Evolutionary conservation across 2,888 invertebrate genomes (phyloP), one percentile per base, ranked within the genome.

Genomic region (Poecilobothrus nobilitatus): DNA sequence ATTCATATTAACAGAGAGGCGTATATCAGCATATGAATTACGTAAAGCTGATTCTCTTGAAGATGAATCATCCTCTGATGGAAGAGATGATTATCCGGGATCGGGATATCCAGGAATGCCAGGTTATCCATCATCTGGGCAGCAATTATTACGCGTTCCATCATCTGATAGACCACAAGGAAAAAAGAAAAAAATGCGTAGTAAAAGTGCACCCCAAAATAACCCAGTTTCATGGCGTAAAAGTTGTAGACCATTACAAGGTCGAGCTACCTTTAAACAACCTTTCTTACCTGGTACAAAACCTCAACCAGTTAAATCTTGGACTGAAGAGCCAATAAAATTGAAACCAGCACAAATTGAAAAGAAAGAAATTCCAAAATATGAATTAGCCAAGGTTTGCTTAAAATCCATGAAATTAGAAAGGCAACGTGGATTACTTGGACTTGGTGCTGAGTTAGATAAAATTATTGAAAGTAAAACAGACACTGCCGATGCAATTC

Each of bases 311-410:
- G 76, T 82, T 66, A 82, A 85, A 75, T 85, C 87, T 12, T 87
- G 87, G 87, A 91, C 87, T 4, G 85, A 90, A 75, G 88, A 91
- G 79, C 84, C 85, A 72, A 83, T 87, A 20, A 82, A 78, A 63
- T 76, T 88, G 34, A 88, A 87, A 73, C 87, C 87, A 2, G 83
- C 88, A 0, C 87, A 86, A 74, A 82, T 82, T 66, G 82, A 83
- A 69, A 81, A 80, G 74, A 80, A 80, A 72, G 84, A 86, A 66
- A 84, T 86, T 72, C 85, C 86, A 72, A 81, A 82, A 71, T 77
- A 82, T 67, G 83, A 86, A 73, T 76, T 83, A 53, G 84, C 85
- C 71, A 80, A 81, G 65, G 82, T 84, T 66, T 79, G 77, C 66
- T 78, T 80, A 27, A 83, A 78, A 83, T 86, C 84, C 76, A 84